Conservation (phyloP, 2,113 vertebrate genomes). For the Spheniscus mendiculus region DNA sequence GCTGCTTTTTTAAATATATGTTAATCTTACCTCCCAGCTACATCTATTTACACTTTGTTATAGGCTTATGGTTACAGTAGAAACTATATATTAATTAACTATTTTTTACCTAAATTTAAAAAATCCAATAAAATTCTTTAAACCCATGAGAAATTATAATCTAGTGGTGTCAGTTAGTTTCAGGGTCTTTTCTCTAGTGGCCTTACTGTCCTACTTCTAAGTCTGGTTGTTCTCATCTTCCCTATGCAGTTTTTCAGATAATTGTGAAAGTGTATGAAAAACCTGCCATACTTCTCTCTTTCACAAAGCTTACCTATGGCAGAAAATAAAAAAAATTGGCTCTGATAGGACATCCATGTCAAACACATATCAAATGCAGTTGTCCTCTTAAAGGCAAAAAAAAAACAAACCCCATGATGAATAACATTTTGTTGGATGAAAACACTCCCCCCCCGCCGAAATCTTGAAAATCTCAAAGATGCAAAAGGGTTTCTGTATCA, state of each 20-base stretch:
- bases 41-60: constrained; percentile 49
- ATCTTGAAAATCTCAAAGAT: constrained; percentile 10
- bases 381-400: background rate
- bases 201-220: background rate
- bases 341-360: background rate
- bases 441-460: background rate
- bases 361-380: background rate
- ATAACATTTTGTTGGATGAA: background rate
- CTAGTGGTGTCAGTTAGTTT: background rate
- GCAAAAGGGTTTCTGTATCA: constrained; percentile 41
- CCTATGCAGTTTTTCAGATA: background rate
- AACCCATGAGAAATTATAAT: constrained; percentile 2
- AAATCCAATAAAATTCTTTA: constrained; percentile 40
- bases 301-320: background rate
- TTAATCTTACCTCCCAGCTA: constrained; percentile 34
- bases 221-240: background rate
- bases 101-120: constrained; percentile 14
- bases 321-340: background rate
- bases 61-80: constrained; percentile 33
- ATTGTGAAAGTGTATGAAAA: background rate
- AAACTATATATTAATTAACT: constrained; percentile 54
- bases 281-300: background rate
- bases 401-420: background rate
- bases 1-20: constrained; percentile 34
- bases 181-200: background rate